Evolutionary conservation across 2,113 vertebrate genomes (phyloP).

Genomic region (Pelmatolapia mariae): DNA sequence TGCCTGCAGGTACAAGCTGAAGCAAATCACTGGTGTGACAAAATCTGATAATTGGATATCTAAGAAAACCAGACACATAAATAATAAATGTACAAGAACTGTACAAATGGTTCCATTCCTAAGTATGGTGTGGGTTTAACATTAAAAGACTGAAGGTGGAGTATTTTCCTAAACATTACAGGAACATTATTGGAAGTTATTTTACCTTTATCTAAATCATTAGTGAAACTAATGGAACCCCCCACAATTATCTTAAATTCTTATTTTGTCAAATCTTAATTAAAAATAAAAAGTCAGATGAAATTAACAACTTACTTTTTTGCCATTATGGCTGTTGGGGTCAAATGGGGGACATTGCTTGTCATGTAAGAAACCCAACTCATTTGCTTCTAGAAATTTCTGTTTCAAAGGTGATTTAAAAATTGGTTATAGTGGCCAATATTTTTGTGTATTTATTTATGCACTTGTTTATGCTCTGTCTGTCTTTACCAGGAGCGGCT

Average conservation of each 20-base stretch:
- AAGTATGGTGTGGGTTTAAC: background rate
- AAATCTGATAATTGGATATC: conserved; percentile 16
- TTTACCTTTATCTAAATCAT: background rate
- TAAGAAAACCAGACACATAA: background rate
- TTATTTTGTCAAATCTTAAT: background rate
- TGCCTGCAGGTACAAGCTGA: background rate
- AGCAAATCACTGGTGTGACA: background rate
- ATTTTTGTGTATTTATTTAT: no score
- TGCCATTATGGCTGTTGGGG: no score
- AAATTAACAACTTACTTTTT: background rate
- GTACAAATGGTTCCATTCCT: background rate
- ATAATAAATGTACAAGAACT: background rate
- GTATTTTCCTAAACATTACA: background rate
- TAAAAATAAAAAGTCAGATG: background rate
- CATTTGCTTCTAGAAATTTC: no score
- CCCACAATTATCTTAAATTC: background rate
- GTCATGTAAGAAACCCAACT: no score
- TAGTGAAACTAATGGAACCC: background rate
- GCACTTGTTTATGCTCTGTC: no score
- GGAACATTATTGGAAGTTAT: background rate
- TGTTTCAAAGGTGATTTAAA: no score
- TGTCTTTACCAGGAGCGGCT: no score
- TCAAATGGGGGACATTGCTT: no score
- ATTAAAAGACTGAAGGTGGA: background rate
- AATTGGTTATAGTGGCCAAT: no score